Evolutionary conservation across 2,113 vertebrate genomes (phyloP), one percentile per base, ranked within the genome.

Genomic region (Sardina pilchardus): DNA sequence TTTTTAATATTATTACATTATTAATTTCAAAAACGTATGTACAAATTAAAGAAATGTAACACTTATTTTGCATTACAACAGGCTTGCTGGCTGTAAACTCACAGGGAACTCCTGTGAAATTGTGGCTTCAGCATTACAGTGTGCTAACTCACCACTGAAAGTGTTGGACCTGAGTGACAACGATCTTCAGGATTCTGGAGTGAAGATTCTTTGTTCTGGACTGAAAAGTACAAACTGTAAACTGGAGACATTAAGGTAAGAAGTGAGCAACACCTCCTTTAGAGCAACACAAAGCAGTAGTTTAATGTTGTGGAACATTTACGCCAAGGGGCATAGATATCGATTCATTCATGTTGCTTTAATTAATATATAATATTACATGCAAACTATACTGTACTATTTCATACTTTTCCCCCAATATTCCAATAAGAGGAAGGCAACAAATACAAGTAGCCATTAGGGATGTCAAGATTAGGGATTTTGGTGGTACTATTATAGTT

Each of bases 241-340:
- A 71, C 59, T 86, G 44, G 81, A 86, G 14, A 83, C n/a, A 26
- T 17, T 86, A 16, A 75, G 81, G 85, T 86, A 6, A 34, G 83
- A 24, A 6, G 6, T 56, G 19, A 56, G 21, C 17, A 21, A 21
- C 19, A 56, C 21, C 3, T 56, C 19, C 19, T 56, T 56, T 19
- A 21, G 19, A 39, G 39, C 39, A 39, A n/a, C n/a, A n/a, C n/a
- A n/a, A n/a, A n/a, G n/a, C n/a, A n/a, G n/a, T n/a, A n/a, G n/a
- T n/a, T n/a, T n/a, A n/a, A n/a, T n/a, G n/a, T n/a, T n/a, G n/a
- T n/a, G n/a, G n/a, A n/a, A n/a, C n/a, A n/a, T n/a, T n/a, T n/a
- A n/a, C n/a, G n/a, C n/a, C n/a, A n/a, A n/a, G n/a, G n/a, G n/a
- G n/a, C n/a, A n/a, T n/a, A n/a, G n/a, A n/a, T n/a, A n/a, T n/a